Percentiles rank a stretch among this genome's conserved stretches.
Evolutionary conservation across 2,797 vertebrate species (phyloP).

Genomic region (Emys orbicularis): DNA sequence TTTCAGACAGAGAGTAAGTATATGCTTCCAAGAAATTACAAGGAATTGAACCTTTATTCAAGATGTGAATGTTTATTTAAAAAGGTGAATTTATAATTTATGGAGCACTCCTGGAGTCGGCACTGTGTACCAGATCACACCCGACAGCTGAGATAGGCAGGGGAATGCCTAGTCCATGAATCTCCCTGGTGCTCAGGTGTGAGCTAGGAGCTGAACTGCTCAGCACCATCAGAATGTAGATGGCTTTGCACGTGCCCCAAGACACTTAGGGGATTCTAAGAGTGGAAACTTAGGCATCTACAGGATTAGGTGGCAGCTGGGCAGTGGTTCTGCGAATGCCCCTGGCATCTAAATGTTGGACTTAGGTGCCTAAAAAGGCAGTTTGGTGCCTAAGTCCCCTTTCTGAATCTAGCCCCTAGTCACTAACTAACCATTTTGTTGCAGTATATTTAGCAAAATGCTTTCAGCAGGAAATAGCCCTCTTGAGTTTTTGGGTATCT

Average conservation of each 20-base stretch:
- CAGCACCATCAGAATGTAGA: too few relatives aligned
- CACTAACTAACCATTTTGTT: not conserved
- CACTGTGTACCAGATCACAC: too few relatives aligned
- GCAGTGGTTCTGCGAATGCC: not conserved
- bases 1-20: constrained; percentile 84
- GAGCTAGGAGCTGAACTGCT: too few relatives aligned
- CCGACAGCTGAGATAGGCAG: too few relatives aligned
- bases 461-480: not conserved
- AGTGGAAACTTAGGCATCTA: too few relatives aligned
- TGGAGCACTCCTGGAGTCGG: too few relatives aligned
- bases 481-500: not conserved
- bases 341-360: not conserved
- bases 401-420: not conserved
- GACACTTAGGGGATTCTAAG: too few relatives aligned
- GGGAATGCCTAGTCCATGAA: too few relatives aligned
- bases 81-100: not conserved
- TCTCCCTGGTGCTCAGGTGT: too few relatives aligned
- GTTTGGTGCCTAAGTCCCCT: not conserved
- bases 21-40: not conserved
- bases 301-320: not conserved
- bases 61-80: not conserved
- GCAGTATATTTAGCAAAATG: not conserved
- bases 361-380: not conserved
- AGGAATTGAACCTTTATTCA: not conserved
- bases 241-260: too few relatives aligned